phyloP scores from a whole-genome alignment of 2,888 invertebrate genomes.

The Halocaridina rubra region DNA sequence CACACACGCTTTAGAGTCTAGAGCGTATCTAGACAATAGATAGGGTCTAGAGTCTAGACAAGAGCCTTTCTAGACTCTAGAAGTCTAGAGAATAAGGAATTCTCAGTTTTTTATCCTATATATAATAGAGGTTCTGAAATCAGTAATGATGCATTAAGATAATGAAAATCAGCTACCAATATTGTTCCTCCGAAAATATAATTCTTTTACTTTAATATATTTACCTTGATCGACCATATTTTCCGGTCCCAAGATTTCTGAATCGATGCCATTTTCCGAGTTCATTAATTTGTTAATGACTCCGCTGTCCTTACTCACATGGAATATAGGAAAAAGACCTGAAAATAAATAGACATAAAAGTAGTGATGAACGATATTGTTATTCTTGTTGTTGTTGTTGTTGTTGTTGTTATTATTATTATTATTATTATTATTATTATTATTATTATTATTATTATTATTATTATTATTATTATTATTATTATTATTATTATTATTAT shows the following conservation, averaged over 20 bases:
- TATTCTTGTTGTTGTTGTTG: not conserved
- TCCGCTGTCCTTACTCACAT: constrained; percentile 22
- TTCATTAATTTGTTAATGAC: not conserved
- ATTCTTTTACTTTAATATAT: no score
- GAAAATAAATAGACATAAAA: not conserved
- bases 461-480: constrained; percentile 12
- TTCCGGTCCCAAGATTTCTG: not conserved
- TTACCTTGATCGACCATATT: constrained; percentile 48
- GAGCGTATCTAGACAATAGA: no score
- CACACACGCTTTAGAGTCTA: no score
- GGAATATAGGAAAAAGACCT: constrained; percentile 30
- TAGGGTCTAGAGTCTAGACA: no score
- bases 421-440: constrained; percentile 12
- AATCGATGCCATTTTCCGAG: not conserved
- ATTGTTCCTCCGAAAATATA: no score
- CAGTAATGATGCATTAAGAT: no score
- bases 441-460: not conserved
- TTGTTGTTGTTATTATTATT: not conserved
- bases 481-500: constrained; percentile 15
- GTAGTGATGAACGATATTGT: not conserved
- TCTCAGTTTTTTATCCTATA: no score
- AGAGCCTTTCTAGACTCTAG: no score
- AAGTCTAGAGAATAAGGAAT: no score
- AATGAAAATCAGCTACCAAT: no score
- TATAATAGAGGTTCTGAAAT: no score